Base-by-base conservation (phyloP, 1,140 invertebrate genomes). In the Monomorium pharaonis region DNA sequence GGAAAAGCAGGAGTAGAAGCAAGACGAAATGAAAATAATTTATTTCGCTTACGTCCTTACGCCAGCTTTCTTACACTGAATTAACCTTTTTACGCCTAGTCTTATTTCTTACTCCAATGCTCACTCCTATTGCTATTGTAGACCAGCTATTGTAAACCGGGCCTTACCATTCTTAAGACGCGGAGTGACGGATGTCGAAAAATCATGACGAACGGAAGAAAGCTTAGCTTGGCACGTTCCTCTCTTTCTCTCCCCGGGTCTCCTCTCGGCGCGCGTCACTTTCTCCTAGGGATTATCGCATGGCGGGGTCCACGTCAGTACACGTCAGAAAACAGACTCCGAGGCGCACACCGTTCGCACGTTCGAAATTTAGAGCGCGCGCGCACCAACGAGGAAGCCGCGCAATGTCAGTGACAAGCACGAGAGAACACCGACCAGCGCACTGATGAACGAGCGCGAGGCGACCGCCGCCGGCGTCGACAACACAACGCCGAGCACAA, bases 391-490 rank as follows among this genome's bases (percentile, higher is more conserved):
- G 9, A 58, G 6, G 14, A 6, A 58, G 6, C 49, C n/a, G 49
- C 12, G 30, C 47, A 9, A 21, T 10, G 2, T 0, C 27, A 67
- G 80, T 27, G 33, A 81, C 12, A 54, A 5, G n/a, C 27, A 5
- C 70, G 33, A 56, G 16, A 33, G 21, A 54, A 86, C 84, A 72
- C 37, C 63, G 56, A 69, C 33, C 30, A 51, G 47, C n/a, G 37
- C 16, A 72, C 51, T 74, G 51, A 74, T 87, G 85, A 89, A 89
- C 80, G 67, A 84, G 60, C 44, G 30, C 30, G 51, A 9, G 21
- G 56, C 63, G 18, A 30, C 27, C 14, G 56, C 56, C 70, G 42
- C 47, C 58, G 51, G 58, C 76, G 47, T n/a, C 85, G 14, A 58
- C 84, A 65, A 74, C 58, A 37, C 16, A 18, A 44, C 21, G 16